Evolutionary conservation across 64 coral and sea anemone genomes (phyloP).

Genomic region (Stichodactyla helianthus): DNA sequence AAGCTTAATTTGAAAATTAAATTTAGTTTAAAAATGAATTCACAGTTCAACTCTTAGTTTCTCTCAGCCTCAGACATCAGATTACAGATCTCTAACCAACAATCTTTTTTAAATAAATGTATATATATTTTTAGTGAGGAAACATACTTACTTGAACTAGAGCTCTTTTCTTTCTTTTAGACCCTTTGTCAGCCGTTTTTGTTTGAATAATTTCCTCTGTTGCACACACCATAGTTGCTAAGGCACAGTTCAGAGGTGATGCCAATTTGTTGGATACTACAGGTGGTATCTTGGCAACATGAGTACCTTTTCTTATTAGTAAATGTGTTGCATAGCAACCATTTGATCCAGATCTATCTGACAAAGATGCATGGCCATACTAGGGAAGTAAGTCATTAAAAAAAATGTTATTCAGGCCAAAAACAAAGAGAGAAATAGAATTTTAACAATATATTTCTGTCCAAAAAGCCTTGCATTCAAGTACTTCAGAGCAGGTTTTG

Average conservation of each 20-base stretch:
- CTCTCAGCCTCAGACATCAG: too few species aligned
- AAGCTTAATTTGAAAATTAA: too few species aligned
- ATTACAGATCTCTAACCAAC: too few species aligned
- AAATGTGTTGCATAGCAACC: conserved; percentile 96
- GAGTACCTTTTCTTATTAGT: conserved; percentile 76
- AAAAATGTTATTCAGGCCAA: neutral
- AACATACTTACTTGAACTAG: conserved; percentile 62
- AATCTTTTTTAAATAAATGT: too few species aligned
- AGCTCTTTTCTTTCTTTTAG: conserved; percentile 46
- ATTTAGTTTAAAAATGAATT: too few species aligned
- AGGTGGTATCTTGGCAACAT: conserved; percentile 77
- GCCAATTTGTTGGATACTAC: conserved; percentile 64
- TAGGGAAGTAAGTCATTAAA: neutral
- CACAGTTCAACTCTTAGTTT: too few species aligned
- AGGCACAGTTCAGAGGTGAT: conserved; percentile 84
- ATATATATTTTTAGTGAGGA: too few species aligned
- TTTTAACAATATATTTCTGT: too few species aligned
- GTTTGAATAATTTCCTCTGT: conserved; percentile 36
- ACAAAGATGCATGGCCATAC: conserved; percentile 81
- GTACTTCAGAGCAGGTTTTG: too few species aligned
- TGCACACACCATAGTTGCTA: conserved; percentile 95
- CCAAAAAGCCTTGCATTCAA: too few species aligned
- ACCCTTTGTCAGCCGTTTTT: neutral
- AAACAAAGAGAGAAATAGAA: too few species aligned
- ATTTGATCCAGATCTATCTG: conserved; percentile 71